Conservation (phyloP, 92 coral and sea anemone genomes). For the Actinernus sp. region DNA sequence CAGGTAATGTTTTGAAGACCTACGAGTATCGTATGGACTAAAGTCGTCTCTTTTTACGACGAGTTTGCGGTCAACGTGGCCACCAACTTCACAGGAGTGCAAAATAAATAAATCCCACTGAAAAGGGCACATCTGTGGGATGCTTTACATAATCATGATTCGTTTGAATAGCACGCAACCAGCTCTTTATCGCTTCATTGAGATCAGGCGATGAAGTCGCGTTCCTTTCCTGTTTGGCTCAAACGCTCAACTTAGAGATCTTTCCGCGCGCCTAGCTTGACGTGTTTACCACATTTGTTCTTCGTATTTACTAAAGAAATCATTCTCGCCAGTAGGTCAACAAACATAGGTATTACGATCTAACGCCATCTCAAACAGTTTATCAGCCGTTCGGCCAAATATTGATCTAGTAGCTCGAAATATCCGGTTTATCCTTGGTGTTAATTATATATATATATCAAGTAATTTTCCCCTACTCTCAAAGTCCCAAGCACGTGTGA, state of each 20-base stretch:
- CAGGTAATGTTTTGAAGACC: no score
- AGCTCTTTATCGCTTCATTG: not conserved
- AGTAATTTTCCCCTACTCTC: slow-evolving; percentile 54
- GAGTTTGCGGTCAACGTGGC: not conserved
- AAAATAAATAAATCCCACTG: not conserved
- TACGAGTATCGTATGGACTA: no score
- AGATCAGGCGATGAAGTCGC: not conserved
- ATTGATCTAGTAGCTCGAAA: slow-evolving; percentile 77
- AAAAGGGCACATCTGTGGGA: slow-evolving; percentile 48
- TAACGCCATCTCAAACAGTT: slow-evolving; percentile 69
- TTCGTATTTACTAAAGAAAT: slow-evolving; percentile 57
- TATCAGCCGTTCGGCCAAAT: slow-evolving; percentile 64
- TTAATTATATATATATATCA: slow-evolving; percentile 50
- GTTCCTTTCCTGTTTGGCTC: not conserved
- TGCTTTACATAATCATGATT: slow-evolving; percentile 37
- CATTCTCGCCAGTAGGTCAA: slow-evolving; percentile 54
- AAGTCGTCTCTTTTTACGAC: not conserved
- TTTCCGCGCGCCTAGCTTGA: slow-evolving; percentile 2
- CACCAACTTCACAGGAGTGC: not conserved
- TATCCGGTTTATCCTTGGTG: slow-evolving; percentile 85
- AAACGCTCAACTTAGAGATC: slow-evolving; percentile 6
- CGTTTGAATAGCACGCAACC: slow-evolving; percentile 41
- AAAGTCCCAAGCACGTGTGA: slow-evolving; percentile 72
- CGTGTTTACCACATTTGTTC: slow-evolving; percentile 9
- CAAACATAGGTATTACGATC: slow-evolving; percentile 70